phyloP scores from a whole-genome alignment of 2,888 invertebrate species.

The Erpobdella octoculata region DNA sequence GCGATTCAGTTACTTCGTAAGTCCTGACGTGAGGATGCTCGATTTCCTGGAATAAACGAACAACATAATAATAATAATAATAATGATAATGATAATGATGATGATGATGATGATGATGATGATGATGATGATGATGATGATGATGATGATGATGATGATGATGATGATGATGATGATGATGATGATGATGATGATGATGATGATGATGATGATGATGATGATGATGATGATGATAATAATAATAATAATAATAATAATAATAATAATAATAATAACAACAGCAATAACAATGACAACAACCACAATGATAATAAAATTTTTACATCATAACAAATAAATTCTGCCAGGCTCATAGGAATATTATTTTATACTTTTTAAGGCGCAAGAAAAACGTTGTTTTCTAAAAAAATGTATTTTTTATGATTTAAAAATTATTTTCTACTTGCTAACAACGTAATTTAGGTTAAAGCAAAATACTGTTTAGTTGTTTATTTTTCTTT shows the following conservation, averaged over 20 bases:
- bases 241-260: background rate
- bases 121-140: conserved; percentile 14
- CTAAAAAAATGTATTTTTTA: too few relatives aligned
- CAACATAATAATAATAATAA: background rate
- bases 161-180: conserved; percentile 14
- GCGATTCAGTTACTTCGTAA: conserved; percentile 17
- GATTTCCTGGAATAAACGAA: conserved; percentile 14
- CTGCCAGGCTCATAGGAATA: too few relatives aligned
- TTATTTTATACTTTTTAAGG: too few relatives aligned
- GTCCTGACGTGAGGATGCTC: conserved; percentile 18
- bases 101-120: conserved; percentile 20
- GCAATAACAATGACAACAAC: background rate
- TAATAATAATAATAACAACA: background rate
- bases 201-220: conserved; percentile 26
- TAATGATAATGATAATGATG: background rate
- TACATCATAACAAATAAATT: too few relatives aligned
- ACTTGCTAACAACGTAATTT: too few relatives aligned
- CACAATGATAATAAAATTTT: too few relatives aligned
- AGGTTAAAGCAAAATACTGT: too few relatives aligned
- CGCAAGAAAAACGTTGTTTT: too few relatives aligned
- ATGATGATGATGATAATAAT: conserved; percentile 19
- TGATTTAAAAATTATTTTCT: too few relatives aligned
- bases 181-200: conserved; percentile 18
- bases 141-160: conserved; percentile 18
- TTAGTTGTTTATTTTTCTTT: too few relatives aligned